Evolutionary conservation across 2,797 vertebrate species (phyloP).

Genomic region (Oceanodroma leucorhoa): DNA sequence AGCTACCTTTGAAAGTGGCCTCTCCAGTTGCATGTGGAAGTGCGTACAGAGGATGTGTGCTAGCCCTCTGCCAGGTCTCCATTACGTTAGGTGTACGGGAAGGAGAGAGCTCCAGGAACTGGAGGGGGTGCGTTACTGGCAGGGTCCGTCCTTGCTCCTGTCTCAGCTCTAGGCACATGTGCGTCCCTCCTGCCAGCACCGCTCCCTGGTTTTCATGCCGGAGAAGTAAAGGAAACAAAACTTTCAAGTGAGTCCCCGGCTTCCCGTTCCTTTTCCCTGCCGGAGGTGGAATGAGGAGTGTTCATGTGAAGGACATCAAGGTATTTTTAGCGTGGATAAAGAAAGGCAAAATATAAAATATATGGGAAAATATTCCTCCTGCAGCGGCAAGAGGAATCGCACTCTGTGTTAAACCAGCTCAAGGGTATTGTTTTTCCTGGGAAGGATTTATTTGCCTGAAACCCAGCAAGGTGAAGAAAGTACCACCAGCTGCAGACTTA

Average conservation of each 20-base stretch:
- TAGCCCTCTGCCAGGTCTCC: not conserved
- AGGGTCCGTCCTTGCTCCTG: not conserved
- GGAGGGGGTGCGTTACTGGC: not conserved
- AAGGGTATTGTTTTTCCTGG: not conserved
- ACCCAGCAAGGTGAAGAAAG: not conserved
- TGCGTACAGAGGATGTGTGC: not conserved
- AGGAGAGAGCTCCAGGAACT: not conserved
- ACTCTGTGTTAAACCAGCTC: not conserved
- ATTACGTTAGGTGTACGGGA: rapidly evolving
- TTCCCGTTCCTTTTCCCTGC: conserved; percentile 12
- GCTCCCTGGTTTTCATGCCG: not conserved
- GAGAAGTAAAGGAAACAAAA: not conserved
- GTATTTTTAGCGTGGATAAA: conserved; percentile 25
- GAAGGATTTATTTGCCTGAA: not conserved
- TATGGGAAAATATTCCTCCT: not conserved
- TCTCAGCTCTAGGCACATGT: not conserved
- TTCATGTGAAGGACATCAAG: not conserved
- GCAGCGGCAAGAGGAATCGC: not conserved
- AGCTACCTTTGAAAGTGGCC: not conserved
- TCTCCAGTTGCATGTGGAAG: not conserved
- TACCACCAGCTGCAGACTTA: not conserved
- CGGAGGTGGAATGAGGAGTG: not conserved
- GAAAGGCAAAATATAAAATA: not conserved
- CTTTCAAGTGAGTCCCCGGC: not conserved
- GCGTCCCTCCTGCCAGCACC: not conserved